phyloP scores from a whole-genome alignment of 2,797 vertebrate species.

The Loris lydekkerianus region DNA sequence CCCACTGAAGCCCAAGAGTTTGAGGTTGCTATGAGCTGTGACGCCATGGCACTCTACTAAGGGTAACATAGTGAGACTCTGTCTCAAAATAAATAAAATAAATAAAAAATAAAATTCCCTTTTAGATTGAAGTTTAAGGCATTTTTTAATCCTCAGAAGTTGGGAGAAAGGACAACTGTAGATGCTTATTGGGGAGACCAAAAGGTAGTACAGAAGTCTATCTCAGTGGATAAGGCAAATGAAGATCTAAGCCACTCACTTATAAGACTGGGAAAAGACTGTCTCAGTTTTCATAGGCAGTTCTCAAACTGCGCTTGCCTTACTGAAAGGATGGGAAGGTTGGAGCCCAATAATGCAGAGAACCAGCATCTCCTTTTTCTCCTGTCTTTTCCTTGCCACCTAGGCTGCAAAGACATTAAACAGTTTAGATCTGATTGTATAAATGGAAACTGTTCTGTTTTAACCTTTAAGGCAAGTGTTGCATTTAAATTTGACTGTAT shows the following conservation, averaged over 20 bases:
- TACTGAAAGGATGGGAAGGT: neutral
- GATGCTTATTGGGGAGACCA: neutral
- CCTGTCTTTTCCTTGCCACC: neutral
- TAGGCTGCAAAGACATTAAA: neutral
- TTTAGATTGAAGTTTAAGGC: neutral
- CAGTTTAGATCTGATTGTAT: neutral
- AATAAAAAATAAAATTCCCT: neutral
- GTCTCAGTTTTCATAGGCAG: neutral
- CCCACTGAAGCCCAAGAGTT: too few relatives aligned
- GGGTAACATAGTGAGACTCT: too few relatives aligned
- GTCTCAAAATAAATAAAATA: too few relatives aligned
- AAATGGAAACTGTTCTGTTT: slow-evolving; percentile 26
- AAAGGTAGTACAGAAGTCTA: neutral
- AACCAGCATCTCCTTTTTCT: neutral
- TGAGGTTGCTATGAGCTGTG: too few relatives aligned
- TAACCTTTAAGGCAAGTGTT: neutral
- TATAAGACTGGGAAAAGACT: neutral
- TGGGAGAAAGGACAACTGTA: neutral
- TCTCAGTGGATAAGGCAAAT: neutral
- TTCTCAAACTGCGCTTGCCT: neutral
- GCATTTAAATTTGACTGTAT: neutral
- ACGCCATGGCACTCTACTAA: too few relatives aligned
- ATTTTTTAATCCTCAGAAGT: slow-evolving; percentile 3
- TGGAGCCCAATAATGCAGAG: neutral
- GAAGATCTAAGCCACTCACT: neutral